A percentile compares a stretch with the other conserved stretches of the same genome.
Conservation (phyloP, 35 echinoderm and acorn worm genomes). For the Eucidaris tribuloides region DNA sequence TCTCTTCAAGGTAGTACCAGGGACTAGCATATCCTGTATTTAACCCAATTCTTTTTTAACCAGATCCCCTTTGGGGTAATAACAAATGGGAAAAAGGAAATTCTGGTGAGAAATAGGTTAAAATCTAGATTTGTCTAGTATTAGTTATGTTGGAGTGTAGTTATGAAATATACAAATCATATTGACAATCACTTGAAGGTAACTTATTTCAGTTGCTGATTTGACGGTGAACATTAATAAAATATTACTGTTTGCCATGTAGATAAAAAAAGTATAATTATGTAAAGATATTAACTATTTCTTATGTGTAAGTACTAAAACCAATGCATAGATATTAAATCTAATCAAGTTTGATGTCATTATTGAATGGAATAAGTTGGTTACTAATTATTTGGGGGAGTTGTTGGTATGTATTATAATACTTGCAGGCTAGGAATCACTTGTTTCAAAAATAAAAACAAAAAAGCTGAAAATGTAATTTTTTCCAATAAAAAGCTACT, state of each 20-base stretch:
- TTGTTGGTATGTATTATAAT: conserved; percentile 30
- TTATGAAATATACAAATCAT: conserved; percentile 12
- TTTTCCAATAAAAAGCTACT: conserved; percentile 39
- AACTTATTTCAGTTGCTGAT: neutral
- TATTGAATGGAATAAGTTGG: neutral
- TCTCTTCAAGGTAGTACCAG: neutral
- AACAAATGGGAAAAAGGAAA: no score
- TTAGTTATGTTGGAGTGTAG: neutral
- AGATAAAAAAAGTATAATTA: conserved; percentile 26
- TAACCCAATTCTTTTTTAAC: neutral
- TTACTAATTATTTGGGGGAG: neutral
- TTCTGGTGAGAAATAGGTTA: neutral
- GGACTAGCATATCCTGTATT: neutral
- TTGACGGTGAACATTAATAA: neutral
- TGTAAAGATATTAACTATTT: conserved; percentile 21
- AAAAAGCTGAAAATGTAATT: conserved; percentile 39
- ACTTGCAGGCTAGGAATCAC: conserved; percentile 10
- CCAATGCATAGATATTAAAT: neutral
- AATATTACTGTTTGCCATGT: neutral
- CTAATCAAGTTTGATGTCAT: conserved; percentile 6
- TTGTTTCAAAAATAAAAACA: conserved; percentile 7
- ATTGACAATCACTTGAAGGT: conserved; percentile 7
- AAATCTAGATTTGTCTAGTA: neutral
- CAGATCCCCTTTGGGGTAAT: neutral
- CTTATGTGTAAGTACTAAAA: conserved; percentile 18